Evolutionary conservation across 2,797 vertebrate genomes (phyloP).

Genomic region (Vireo griseus): DNA sequence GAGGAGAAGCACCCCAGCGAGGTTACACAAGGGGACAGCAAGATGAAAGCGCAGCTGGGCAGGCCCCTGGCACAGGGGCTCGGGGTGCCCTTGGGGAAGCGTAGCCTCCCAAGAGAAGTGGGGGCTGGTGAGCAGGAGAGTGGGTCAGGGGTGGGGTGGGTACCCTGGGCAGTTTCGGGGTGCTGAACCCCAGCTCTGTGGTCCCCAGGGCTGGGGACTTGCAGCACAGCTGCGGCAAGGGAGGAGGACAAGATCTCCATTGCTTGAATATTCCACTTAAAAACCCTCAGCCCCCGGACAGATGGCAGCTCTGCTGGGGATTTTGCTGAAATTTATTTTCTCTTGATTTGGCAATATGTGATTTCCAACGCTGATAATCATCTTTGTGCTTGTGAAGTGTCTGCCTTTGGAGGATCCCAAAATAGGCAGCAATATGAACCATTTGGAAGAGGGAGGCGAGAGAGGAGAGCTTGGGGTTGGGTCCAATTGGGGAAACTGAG

Average conservation of each 20-base stretch:
- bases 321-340: constrained; percentile 38
- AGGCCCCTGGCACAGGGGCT: neutral
- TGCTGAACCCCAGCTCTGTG: neutral
- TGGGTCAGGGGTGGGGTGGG: neutral
- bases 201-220: accelerated
- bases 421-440: neutral
- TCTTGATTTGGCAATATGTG: constrained; percentile 25
- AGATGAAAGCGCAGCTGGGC: accelerated
- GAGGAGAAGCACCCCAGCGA: neutral
- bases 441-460: neutral
- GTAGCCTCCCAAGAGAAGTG: neutral
- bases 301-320: constrained; percentile 42
- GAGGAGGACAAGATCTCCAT: neutral
- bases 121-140: neutral
- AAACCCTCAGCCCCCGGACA: constrained; percentile 4
- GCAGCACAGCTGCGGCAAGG: accelerated
- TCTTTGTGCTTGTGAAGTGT: constrained; percentile 5
- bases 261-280: neutral
- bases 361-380: neutral
- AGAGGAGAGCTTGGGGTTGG: neutral
- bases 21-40: neutral
- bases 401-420: constrained; percentile 2
- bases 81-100: accelerated
- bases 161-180: neutral
- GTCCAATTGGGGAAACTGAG: neutral